These are phyloP conservation scores for Muscicapa comitata DNA, from an alignment of 2,797 vertebrate species.

Conservation along the genomic window DNA sequence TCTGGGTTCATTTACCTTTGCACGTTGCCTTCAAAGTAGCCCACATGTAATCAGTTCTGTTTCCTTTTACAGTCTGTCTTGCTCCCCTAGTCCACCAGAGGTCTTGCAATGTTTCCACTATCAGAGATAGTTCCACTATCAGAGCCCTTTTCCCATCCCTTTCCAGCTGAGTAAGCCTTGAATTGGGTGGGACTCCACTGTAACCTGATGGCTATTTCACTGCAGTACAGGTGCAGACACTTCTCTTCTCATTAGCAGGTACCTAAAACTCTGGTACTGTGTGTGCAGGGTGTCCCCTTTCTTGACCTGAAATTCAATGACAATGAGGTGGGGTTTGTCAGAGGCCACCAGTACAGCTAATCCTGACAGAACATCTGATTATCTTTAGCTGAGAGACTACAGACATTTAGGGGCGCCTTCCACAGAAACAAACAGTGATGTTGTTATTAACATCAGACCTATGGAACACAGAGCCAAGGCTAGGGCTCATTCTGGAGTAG, in stretches of 20 bases:
- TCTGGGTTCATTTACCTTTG: neutral
- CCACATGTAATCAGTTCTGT: neutral
- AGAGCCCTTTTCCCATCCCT: neutral
- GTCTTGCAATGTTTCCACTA: neutral
- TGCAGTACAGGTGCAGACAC: neutral
- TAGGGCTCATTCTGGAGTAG: neutral
- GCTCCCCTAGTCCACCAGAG: neutral
- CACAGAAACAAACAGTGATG: neutral
- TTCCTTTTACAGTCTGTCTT: neutral
- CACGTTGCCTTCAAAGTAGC: neutral
- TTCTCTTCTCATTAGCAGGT: neutral
- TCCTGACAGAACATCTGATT: neutral
- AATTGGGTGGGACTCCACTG: neutral
- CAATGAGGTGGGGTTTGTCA: neutral
- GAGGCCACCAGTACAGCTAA: neutral
- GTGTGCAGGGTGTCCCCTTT: neutral
- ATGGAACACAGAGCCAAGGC: neutral
- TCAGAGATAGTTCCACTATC: neutral
- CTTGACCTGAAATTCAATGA: neutral
- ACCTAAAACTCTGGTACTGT: neutral
- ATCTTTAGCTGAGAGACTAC: neutral
- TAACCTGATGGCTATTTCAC: neutral
- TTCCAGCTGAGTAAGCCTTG: neutral
- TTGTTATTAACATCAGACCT: slow-evolving; percentile 11
- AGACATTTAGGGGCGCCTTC: neutral